Conservation (phyloP, 1,140 invertebrate species). For the Drosophila ogumai region DNA sequence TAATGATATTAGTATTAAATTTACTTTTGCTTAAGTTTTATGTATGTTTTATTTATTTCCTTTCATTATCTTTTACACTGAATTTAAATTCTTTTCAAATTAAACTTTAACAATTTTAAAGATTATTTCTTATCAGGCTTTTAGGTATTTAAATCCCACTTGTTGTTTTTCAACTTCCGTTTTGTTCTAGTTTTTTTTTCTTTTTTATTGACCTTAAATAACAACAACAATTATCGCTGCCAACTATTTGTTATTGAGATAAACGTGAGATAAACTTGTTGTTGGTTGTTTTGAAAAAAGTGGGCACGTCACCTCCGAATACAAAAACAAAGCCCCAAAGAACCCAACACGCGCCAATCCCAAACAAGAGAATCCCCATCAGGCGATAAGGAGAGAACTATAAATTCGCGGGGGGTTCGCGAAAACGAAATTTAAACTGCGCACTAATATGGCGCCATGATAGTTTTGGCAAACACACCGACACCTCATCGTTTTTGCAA, state of each 20-base stretch:
- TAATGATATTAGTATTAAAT: background rate
- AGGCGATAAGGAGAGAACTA: slow-evolving; percentile 46
- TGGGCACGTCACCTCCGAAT: slow-evolving; percentile 58
- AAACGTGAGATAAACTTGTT: slow-evolving; percentile 55
- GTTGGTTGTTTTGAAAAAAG: slow-evolving; percentile 58
- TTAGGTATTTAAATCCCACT: background rate
- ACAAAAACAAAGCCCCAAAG: slow-evolving; percentile 16
- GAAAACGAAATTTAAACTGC: slow-evolving; percentile 47
- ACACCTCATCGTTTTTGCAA: background rate
- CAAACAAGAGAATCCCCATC: slow-evolving; percentile 26
- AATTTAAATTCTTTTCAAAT: too few relatives aligned
- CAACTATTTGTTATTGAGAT: slow-evolving; percentile 65
- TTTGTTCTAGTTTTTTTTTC: slow-evolving; percentile 4
- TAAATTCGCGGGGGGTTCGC: slow-evolving; percentile 34
- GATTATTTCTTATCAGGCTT: background rate
- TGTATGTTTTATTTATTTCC: background rate
- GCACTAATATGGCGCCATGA: slow-evolving; percentile 49
- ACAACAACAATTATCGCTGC: slow-evolving; percentile 49
- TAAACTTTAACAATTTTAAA: too few relatives aligned
- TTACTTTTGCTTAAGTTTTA: background rate
- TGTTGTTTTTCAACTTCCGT: slow-evolving; percentile 19
- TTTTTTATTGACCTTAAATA: slow-evolving; percentile 32
- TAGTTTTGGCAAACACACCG: slow-evolving; percentile 19
- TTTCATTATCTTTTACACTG: too few relatives aligned
- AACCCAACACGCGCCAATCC: slow-evolving; percentile 45